phyloP scores from a whole-genome alignment of 1,140 invertebrate genomes.

The Euglossa dilemma region DNA sequence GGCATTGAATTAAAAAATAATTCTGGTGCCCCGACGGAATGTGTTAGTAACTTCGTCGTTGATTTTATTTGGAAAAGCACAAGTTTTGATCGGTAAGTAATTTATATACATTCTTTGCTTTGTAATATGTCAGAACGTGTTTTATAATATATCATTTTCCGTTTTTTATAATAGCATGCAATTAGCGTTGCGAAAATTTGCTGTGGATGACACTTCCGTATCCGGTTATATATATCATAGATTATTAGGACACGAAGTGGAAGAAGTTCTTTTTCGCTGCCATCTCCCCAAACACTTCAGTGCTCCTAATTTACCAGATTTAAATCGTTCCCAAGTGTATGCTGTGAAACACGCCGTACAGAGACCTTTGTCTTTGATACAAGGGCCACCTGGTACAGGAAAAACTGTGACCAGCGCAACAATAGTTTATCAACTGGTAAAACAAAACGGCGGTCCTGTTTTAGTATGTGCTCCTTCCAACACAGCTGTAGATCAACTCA shows the following conservation, averaged over 20 bases:
- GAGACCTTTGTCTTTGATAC: slow-evolving; percentile 97
- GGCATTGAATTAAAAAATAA: slow-evolving; percentile 97
- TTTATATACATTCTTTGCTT: not conserved
- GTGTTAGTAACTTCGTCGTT: slow-evolving; percentile 97
- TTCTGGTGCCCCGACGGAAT: slow-evolving; percentile 94
- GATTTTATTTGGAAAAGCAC: slow-evolving; percentile 99
- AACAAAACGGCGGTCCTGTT: slow-evolving; percentile 96
- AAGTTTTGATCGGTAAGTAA: slow-evolving; percentile 94
- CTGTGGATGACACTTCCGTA: slow-evolving; percentile 97
- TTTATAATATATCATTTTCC: not conserved
- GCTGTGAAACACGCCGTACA: slow-evolving; percentile 99
- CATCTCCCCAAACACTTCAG: slow-evolving; percentile 98
- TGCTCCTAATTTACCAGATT: slow-evolving; percentile 97
- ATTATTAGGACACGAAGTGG: slow-evolving; percentile 97
- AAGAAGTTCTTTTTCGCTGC: slow-evolving; percentile 95
- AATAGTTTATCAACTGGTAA: slow-evolving; percentile 98
- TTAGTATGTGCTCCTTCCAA: slow-evolving; percentile 99
- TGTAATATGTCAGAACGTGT: not conserved
- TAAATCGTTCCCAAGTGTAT: slow-evolving; percentile 98
- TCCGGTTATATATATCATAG: slow-evolving; percentile 99
- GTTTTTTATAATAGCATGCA: slow-evolving; percentile 91
- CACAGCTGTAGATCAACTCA: slow-evolving; percentile 99
- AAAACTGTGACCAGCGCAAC: slow-evolving; percentile 99
- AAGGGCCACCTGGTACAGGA: slow-evolving; percentile 97
- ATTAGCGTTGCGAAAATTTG: slow-evolving; percentile 96